Conservation (phyloP, 2,113 vertebrate species). For the Syngnathoides biaculeatus region DNA sequence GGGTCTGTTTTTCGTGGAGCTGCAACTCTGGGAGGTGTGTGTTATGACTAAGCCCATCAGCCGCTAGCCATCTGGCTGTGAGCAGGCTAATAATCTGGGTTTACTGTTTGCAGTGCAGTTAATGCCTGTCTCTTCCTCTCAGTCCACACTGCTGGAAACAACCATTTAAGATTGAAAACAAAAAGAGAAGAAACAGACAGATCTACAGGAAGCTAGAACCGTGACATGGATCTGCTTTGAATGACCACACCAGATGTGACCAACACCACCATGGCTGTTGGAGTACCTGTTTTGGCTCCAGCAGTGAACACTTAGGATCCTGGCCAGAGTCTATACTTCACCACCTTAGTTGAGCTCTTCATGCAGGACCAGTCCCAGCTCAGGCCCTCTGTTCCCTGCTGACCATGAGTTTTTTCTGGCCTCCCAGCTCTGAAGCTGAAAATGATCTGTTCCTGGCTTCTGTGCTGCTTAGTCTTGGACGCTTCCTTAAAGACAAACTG, state of each 20-base stretch:
- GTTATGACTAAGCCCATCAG: constrained; percentile 72
- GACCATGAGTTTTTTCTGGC: constrained; percentile 66
- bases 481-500: constrained; percentile 61
- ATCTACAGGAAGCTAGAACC: constrained; percentile 8
- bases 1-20: constrained; percentile 23
- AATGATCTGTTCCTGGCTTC: constrained; percentile 63
- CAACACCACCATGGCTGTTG: constrained; percentile 5
- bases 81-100: constrained; percentile 77
- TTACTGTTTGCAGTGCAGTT: constrained; percentile 60
- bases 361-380: constrained; percentile 40
- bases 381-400: constrained; percentile 56
- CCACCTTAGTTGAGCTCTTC: constrained; percentile 54
- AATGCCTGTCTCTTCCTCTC: constrained; percentile 38
- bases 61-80: constrained; percentile 77
- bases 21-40: constrained; percentile 28
- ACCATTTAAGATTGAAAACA: constrained; percentile 15
- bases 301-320: constrained; percentile 28
- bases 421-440: constrained; percentile 26
- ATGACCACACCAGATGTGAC: constrained; percentile 25
- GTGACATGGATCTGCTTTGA: constrained; percentile 28
- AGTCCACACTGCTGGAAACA: constrained; percentile 33
- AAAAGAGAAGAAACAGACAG: constrained; percentile 34
- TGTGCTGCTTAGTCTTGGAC: constrained; percentile 53
- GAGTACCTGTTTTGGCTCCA: constrained; percentile 11
- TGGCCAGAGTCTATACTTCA: constrained; percentile 45